Evolutionary conservation across 2,888 invertebrate species (phyloP), one percentile per base, ranked within the genome.

Genomic region (Zygothrica quintamaculata): DNA sequence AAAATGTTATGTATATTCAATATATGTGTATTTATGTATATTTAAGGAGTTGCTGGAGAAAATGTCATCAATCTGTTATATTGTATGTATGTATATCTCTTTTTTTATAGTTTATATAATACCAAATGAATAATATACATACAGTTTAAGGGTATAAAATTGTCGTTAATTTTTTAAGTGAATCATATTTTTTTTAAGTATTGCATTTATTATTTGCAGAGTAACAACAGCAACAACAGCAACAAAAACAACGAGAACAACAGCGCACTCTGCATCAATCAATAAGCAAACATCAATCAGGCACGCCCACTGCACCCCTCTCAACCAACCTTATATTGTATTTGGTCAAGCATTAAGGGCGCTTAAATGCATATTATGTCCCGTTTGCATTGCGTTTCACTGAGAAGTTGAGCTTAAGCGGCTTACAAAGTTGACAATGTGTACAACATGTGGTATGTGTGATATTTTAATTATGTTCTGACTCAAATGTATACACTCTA

Each of bases 381-480:
- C 31, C 60, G 48, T 59, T 74, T 74, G 74, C 13, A 13, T 39
- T n/a, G n/a, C n/a, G 39, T n/a, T 15, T 15, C 12, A 18, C 18
- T 9, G 18, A 11, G 22, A n/a, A 25, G 33, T 1, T 48, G 43
- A 40, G 43, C 44, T 77, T 79, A 84, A 80, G 74, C 77, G 77
- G 84, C 64, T 78, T 80, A 84, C 66, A 69, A 33, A 22, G 43
- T 57, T 59, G 56, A 69, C 84, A 76, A 33, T 39, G 16, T 57
- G 72, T 55, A 66, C 59, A 55, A 55, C 84, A 74, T 73, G 74
- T 55, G 66, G 80, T 16, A 80, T 84, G 51, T 40, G 66, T 62
- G 37, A 69, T 59, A 84, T 80, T 80, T 78, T 84, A 78, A 78
- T 78, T 78, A 84, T 65, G 60, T 9, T 60, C 46, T 57, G 56